Conservation (phyloP, 2,888 invertebrate genomes). For the Cybosia mesomella region DNA sequence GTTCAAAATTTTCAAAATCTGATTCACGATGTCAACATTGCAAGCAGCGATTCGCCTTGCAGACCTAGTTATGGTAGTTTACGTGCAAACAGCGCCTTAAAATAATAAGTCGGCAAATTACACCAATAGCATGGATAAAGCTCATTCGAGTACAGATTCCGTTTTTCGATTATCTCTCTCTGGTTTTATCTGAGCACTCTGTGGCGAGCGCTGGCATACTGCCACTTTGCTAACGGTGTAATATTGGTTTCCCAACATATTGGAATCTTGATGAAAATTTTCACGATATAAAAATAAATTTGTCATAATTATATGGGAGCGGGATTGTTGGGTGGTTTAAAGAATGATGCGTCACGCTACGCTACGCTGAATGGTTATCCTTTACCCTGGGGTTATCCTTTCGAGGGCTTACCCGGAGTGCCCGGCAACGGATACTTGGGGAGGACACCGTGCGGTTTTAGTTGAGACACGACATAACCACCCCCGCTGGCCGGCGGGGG, state of each 20-base stretch:
- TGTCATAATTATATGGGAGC: not conserved
- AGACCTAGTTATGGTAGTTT: too few species aligned
- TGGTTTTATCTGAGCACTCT: slow-evolving; percentile 30
- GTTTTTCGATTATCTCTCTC: slow-evolving; percentile 46
- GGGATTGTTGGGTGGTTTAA: not conserved
- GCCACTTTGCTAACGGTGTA: slow-evolving; percentile 39
- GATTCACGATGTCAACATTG: too few species aligned
- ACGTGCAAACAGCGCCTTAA: too few species aligned
- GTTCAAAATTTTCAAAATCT: too few species aligned
- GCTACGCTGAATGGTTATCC: too few species aligned
- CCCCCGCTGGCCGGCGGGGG: too few species aligned
- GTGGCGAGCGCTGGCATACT: slow-evolving; percentile 33
- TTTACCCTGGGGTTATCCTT: too few species aligned
- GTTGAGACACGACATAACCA: too few species aligned
- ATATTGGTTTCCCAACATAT: slow-evolving; percentile 29
- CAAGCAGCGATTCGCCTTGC: too few species aligned
- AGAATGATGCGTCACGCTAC: not conserved
- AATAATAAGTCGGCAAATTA: not conserved
- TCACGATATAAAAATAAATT: slow-evolving; percentile 22
- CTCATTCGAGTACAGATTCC: slow-evolving; percentile 37
- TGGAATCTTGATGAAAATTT: slow-evolving; percentile 24
- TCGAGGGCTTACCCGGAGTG: too few species aligned
- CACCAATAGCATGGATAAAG: not conserved
- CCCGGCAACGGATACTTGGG: too few species aligned
- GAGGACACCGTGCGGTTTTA: too few species aligned